Percentiles rank a stretch among this genome's conserved stretches.
Evolutionary conservation across 2,797 vertebrate species (phyloP).

Genomic region (Paramormyrops hopkinsi): DNA sequence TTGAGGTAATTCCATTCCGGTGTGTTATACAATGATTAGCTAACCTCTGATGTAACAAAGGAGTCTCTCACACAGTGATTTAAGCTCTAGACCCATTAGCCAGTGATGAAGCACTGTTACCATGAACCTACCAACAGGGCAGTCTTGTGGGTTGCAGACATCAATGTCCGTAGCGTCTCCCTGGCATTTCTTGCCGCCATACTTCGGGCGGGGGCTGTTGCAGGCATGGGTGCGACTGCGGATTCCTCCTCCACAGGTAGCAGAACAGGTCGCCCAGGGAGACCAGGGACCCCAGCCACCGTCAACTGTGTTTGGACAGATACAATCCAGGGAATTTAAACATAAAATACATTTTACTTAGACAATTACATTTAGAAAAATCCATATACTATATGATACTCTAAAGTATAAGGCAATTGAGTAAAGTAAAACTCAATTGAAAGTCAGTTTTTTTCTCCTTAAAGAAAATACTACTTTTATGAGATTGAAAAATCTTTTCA

Average conservation of each 20-base stretch:
- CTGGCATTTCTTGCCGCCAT: slow-evolving; percentile 76
- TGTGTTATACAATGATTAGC: background rate
- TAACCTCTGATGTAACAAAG: background rate
- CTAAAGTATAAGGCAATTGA: background rate
- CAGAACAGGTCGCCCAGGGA: slow-evolving; percentile 86
- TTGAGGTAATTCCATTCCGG: background rate
- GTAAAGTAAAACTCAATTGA: background rate
- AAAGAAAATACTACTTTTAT: background rate
- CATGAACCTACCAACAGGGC: slow-evolving; percentile 75
- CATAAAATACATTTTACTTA: background rate
- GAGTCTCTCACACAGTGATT: background rate
- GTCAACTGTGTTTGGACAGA: slow-evolving; percentile 64
- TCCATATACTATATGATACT: background rate
- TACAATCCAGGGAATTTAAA: background rate
- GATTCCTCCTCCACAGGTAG: slow-evolving; percentile 82
- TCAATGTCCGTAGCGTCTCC: slow-evolving; percentile 74
- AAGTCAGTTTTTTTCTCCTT: background rate
- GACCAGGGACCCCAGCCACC: slow-evolving; percentile 96
- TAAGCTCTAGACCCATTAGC: background rate
- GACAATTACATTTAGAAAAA: background rate
- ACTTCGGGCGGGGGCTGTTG: slow-evolving; percentile 83
- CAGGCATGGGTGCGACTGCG: slow-evolving; percentile 76
- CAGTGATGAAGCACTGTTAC: background rate
- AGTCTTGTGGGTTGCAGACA: slow-evolving; percentile 78
- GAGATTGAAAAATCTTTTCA: background rate